Evolutionary conservation across 2,888 invertebrate genomes (phyloP).

Genomic region (Pyrochroa serraticornis): DNA sequence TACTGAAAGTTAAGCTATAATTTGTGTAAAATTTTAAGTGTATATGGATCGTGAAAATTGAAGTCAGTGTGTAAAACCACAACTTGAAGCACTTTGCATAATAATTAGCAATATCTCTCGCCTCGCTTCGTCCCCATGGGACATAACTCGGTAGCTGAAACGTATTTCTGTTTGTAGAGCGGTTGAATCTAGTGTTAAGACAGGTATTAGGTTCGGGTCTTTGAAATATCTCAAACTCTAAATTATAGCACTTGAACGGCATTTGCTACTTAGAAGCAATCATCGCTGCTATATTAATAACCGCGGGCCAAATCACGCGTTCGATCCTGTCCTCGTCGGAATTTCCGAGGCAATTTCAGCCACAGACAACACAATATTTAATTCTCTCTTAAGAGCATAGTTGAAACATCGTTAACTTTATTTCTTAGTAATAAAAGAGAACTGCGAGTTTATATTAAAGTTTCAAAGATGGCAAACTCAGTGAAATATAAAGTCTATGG

Average conservation of each 20-base stretch:
- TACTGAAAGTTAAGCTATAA: slow-evolving; percentile 17
- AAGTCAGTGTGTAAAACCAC: slow-evolving; percentile 43
- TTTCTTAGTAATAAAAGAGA: slow-evolving; percentile 16
- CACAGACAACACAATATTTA: slow-evolving; percentile 18
- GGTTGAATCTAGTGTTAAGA: slow-evolving; percentile 40
- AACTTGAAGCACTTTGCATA: slow-evolving; percentile 47
- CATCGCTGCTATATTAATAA: slow-evolving; percentile 17
- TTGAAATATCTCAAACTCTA: slow-evolving; percentile 18
- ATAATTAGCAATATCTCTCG: slow-evolving; percentile 46
- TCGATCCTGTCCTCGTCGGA: slow-evolving; percentile 2
- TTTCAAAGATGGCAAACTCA: slow-evolving; percentile 21
- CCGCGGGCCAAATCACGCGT: slow-evolving; percentile 9
- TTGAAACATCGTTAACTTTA: slow-evolving; percentile 25
- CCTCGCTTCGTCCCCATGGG: slow-evolving; percentile 38
- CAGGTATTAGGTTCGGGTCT: slow-evolving; percentile 39
- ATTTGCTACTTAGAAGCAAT: slow-evolving; percentile 9
- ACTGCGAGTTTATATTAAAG: slow-evolving; percentile 24
- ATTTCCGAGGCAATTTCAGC: slow-evolving; percentile 3
- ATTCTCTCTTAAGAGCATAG: slow-evolving; percentile 11
- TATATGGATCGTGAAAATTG: slow-evolving; percentile 36
- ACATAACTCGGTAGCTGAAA: slow-evolving; percentile 39
- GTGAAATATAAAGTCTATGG: slow-evolving; percentile 23
- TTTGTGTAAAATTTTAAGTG: slow-evolving; percentile 24
- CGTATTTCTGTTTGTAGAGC: slow-evolving; percentile 41
- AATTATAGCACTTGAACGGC: slow-evolving; percentile 16